These are phyloP conservation scores for Dendrocincla tyrannina DNA, from an alignment of 2,797 vertebrate genomes.

Conservation along the genomic window DNA sequence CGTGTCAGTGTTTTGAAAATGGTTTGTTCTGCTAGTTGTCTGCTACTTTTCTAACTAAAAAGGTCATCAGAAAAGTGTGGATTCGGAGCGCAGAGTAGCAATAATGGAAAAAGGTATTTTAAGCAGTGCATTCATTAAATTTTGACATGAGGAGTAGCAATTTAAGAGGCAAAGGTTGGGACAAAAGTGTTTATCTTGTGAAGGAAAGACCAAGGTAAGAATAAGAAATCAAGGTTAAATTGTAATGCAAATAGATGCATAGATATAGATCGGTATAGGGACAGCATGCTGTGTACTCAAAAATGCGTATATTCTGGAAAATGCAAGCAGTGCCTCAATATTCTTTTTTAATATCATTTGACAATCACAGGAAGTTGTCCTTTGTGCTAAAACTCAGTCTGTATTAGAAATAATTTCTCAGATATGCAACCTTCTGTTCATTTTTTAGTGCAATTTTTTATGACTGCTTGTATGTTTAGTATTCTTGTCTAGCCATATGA, in stretches of 20 bases:
- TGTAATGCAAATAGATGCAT: neutral
- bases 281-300: neutral
- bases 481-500: constrained; percentile 9
- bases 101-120: neutral
- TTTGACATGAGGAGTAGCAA: neutral
- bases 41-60: neutral
- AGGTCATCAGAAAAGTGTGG: neutral
- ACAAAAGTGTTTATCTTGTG: neutral
- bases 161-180: neutral
- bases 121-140: neutral
- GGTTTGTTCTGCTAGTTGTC: neutral
- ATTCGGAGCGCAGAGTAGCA: neutral
- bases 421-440: constrained; percentile 54
- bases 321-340: neutral
- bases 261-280: neutral
- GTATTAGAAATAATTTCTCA: constrained; percentile 53
- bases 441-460: constrained; percentile 39
- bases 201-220: neutral
- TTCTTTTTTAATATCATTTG: neutral
- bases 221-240: neutral
- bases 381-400: constrained; percentile 13
- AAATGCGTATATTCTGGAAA: neutral
- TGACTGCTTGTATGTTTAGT: constrained; percentile 24
- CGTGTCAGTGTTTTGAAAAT: neutral
- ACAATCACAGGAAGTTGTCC: neutral